Percentiles rank a stretch among this genome's conserved stretches.
phyloP scores from a whole-genome alignment of 2,888 invertebrate species.

The Limnephilus marmoratus region DNA sequence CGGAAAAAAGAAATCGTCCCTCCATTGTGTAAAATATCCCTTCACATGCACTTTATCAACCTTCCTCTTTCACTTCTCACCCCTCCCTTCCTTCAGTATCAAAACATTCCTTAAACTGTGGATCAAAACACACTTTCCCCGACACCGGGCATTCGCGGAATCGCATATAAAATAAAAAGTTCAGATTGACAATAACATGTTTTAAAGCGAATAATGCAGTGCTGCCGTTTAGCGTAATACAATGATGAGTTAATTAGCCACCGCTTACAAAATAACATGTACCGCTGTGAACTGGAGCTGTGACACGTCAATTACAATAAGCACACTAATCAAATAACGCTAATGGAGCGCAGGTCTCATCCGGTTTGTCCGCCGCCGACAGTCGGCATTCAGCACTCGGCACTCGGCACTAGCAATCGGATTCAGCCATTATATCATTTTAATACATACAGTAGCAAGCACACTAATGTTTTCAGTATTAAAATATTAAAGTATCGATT shows the following conservation, averaged over 20 bases:
- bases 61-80: too few species aligned
- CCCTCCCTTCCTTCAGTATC: too few species aligned
- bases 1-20: too few species aligned
- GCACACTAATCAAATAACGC: slow-evolving; percentile 27
- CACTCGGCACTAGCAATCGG: background rate
- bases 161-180: background rate
- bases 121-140: too few species aligned
- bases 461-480: too few species aligned
- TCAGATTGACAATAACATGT: background rate
- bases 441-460: too few species aligned
- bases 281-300: background rate
- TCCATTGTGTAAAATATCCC: too few species aligned
- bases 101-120: too few species aligned
- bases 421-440: background rate
- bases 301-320: slow-evolving; percentile 36
- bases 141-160: too few species aligned
- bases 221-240: background rate
- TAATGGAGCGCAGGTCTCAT: slow-evolving; percentile 21
- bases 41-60: too few species aligned
- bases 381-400: background rate
- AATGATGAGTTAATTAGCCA: background rate
- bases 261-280: background rate
- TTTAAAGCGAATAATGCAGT: background rate
- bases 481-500: too few species aligned
- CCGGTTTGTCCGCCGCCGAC: background rate